A percentile compares a stretch with the other conserved stretches of the same genome.
Evolutionary conservation across 2,888 invertebrate species (phyloP).

Genomic region (Selenia dentaria): DNA sequence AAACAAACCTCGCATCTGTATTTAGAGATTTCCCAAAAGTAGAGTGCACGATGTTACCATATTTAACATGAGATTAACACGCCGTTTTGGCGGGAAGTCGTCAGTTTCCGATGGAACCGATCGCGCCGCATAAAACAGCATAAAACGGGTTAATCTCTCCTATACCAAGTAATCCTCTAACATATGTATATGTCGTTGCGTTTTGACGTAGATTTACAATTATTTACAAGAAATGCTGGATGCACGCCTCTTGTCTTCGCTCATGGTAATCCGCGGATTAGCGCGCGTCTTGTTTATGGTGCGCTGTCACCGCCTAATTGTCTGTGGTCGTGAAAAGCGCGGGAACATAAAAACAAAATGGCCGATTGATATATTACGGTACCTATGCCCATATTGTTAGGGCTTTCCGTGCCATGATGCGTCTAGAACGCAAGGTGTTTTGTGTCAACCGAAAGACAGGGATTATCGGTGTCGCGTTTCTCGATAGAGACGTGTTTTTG

Average conservation of each 20-base stretch:
- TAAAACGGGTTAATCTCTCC: slow-evolving; percentile 79
- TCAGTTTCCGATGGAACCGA: slow-evolving; percentile 57
- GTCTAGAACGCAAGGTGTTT: slow-evolving; percentile 76
- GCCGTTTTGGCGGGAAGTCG: slow-evolving; percentile 71
- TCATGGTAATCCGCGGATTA: slow-evolving; percentile 77
- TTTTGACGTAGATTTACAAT: slow-evolving; percentile 85
- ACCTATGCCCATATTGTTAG: slow-evolving; percentile 66
- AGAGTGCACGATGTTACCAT: slow-evolving; percentile 56
- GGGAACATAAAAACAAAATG: slow-evolving; percentile 68
- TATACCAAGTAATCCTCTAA: slow-evolving; percentile 69
- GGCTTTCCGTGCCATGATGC: slow-evolving; percentile 11
- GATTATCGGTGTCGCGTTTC: slow-evolving; percentile 51
- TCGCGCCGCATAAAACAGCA: slow-evolving; percentile 68
- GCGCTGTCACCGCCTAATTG: slow-evolving; percentile 68
- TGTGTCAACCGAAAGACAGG: slow-evolving; percentile 70
- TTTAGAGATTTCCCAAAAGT: slow-evolving; percentile 65
- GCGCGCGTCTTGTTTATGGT: slow-evolving; percentile 72
- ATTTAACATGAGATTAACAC: slow-evolving; percentile 72
- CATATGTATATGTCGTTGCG: slow-evolving; percentile 81
- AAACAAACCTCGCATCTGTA: slow-evolving; percentile 58
- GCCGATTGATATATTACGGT: slow-evolving; percentile 67
- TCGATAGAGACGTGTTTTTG: slow-evolving; percentile 62
- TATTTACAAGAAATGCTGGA: slow-evolving; percentile 75
- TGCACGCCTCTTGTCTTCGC: slow-evolving; percentile 69
- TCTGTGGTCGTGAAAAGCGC: slow-evolving; percentile 70